phyloP scores from a whole-genome alignment of 2,797 vertebrate species.

The Gymnothorax reevesii region DNA sequence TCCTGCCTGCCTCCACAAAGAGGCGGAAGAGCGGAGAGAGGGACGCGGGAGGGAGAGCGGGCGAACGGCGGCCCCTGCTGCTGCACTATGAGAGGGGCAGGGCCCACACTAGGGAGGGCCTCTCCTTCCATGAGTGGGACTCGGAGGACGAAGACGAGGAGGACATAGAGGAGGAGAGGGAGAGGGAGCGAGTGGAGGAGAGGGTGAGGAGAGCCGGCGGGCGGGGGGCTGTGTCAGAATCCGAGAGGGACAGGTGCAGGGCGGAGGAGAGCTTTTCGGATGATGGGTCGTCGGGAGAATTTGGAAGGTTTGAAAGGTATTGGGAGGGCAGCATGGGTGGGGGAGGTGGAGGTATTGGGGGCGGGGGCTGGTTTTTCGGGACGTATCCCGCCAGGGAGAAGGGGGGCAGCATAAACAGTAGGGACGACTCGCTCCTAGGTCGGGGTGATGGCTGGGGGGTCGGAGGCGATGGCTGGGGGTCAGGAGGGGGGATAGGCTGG shows the following conservation, averaged over 20 bases:
- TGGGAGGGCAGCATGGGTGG: slow-evolving; percentile 71
- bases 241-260: slow-evolving; percentile 67
- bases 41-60: slow-evolving; percentile 63
- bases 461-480: slow-evolving; percentile 72
- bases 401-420: slow-evolving; percentile 77
- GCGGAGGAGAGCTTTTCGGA: slow-evolving; percentile 70
- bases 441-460: slow-evolving; percentile 71
- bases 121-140: slow-evolving; percentile 79
- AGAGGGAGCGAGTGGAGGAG: slow-evolving; percentile 50
- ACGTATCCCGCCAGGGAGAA: slow-evolving; percentile 79
- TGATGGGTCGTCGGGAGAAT: slow-evolving; percentile 76
- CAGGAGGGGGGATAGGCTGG: slow-evolving; percentile 72
- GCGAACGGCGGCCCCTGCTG: slow-evolving; percentile 73
- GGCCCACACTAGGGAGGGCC: slow-evolving; percentile 74
- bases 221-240: slow-evolving; percentile 70
- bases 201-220: slow-evolving; percentile 58
- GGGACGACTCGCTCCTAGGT: slow-evolving; percentile 74
- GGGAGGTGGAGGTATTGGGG: slow-evolving; percentile 66
- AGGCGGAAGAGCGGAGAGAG: slow-evolving; percentile 70
- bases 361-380: slow-evolving; percentile 79
- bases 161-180: slow-evolving; percentile 41
- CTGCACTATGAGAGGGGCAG: slow-evolving; percentile 76
- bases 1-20: slow-evolving; percentile 68
- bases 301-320: slow-evolving; percentile 78
- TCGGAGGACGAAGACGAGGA: slow-evolving; percentile 67